Evolutionary conservation across 2,888 invertebrate genomes (phyloP).

Genomic region (Prosopocoilus inquinatus): DNA sequence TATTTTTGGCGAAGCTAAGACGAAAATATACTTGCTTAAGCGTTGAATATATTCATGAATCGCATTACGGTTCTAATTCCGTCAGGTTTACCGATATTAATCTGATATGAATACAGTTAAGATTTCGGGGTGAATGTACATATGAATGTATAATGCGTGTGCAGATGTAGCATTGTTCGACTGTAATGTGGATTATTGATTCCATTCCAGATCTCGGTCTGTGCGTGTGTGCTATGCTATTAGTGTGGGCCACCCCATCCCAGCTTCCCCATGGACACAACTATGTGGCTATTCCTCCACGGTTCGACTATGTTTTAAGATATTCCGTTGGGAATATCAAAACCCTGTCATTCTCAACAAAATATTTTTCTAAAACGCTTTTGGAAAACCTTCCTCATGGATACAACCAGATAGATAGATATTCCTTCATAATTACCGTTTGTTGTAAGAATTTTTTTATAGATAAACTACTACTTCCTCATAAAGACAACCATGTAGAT

Average conservation of each 20-base stretch:
- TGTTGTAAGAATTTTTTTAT: no score
- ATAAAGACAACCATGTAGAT: no score
- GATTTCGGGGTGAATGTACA: conserved; percentile 21
- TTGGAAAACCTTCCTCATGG: no score
- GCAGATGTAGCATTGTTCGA: conserved; percentile 42
- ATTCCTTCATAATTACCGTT: no score
- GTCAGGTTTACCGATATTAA: conserved; percentile 19
- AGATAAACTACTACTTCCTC: no score
- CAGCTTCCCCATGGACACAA: conserved; percentile 27
- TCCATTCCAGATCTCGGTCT: conserved; percentile 32
- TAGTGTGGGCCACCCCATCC: conserved; percentile 31
- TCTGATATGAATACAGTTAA: conserved; percentile 19
- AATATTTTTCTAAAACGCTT: no score
- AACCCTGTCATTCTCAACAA: no score
- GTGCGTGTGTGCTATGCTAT: conserved; percentile 34
- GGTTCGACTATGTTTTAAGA: conserved; percentile 7
- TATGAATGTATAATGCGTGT: conserved; percentile 45
- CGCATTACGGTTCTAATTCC: conserved; percentile 18
- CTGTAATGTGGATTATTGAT: conserved; percentile 39
- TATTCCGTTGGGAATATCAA: no score
- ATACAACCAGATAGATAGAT: no score
- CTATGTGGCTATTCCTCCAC: conserved; percentile 24
- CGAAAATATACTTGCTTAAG: background rate
- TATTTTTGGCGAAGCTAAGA: no score
- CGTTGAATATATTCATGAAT: conserved; percentile 17